Percentiles rank a stretch among this genome's conserved stretches.
These are phyloP conservation scores for Griposia aprilina DNA, from an alignment of 2,888 invertebrate species.

Conservation along the genomic window DNA sequence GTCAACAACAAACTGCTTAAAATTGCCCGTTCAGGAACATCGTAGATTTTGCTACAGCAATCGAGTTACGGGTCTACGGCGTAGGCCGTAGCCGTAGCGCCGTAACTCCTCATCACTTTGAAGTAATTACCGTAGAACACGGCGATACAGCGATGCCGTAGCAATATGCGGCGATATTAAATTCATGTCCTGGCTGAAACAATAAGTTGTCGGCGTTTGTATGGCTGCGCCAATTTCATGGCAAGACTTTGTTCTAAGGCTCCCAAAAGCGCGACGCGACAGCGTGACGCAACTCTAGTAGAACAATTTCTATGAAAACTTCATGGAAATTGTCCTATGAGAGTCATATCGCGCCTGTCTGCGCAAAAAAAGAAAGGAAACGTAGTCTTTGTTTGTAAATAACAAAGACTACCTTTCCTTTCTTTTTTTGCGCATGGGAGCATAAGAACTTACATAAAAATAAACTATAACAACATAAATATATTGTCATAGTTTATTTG, in stretches of 20 bases:
- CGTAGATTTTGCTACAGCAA: conserved; percentile 26
- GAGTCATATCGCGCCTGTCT: no score
- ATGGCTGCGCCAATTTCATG: conserved; percentile 46
- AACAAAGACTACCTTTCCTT: no score
- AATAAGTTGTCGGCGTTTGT: conserved; percentile 51
- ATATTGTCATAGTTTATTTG: neutral
- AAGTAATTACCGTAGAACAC: conserved; percentile 39
- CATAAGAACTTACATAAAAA: no score
- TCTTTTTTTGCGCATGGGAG: no score
- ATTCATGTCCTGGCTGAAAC: conserved; percentile 54
- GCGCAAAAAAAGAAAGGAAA: conserved; percentile 22
- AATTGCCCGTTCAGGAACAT: neutral
- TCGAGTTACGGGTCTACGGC: conserved; percentile 38
- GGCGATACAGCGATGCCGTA: conserved; percentile 42
- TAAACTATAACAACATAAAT: no score
- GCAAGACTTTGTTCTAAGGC: conserved; percentile 41
- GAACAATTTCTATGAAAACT: no score
- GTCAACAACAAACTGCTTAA: conserved; percentile 1
- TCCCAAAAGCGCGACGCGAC: no score
- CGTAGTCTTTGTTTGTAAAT: neutral
- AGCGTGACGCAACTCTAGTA: no score
- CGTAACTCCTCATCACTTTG: conserved; percentile 36
- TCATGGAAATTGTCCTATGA: no score
- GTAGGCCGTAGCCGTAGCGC: conserved; percentile 36
- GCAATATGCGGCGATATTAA: conserved; percentile 50